These are phyloP conservation scores for Meandrina meandrites DNA, from an alignment of 92 coral and sea anemone genomes.

Conservation along the genomic window DNA sequence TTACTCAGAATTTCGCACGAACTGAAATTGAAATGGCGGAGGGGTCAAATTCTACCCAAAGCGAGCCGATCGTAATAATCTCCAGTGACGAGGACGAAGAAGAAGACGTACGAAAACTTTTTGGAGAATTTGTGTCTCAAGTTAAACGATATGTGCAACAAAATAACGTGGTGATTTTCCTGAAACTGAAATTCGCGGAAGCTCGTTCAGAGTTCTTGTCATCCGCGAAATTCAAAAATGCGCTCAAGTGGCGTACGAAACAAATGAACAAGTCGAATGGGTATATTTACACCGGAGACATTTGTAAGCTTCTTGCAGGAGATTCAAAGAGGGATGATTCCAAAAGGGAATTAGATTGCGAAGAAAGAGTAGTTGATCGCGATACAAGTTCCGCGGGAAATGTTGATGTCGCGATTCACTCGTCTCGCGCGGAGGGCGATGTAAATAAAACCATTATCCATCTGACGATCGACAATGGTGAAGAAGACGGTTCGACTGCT, in stretches of 20 bases:
- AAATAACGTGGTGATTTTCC: constrained; percentile 59
- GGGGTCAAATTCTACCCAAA: background rate
- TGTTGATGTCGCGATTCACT: constrained; percentile 5
- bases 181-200: constrained; percentile 71
- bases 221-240: constrained; percentile 60
- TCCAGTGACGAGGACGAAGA: constrained; percentile 92
- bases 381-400: background rate
- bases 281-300: constrained; percentile 58
- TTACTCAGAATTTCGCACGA: background rate
- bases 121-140: constrained; percentile 57
- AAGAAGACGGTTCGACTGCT: background rate
- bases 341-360: background rate
- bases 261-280: constrained; percentile 63
- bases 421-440: constrained; percentile 53
- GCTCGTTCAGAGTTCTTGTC: constrained; percentile 71
- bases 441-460: constrained; percentile 37
- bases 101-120: constrained; percentile 63
- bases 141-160: constrained; percentile 70
- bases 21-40: background rate
- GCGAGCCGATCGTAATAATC: constrained; percentile 45
- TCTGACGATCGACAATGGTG: constrained; percentile 4
- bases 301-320: constrained; percentile 40
- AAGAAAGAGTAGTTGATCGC: background rate
- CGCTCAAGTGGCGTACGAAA: constrained; percentile 66
- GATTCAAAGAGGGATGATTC: constrained; percentile 1